Conservation (phyloP, 1,140 invertebrate species). For the Pygmarrhopalites habei region DNA sequence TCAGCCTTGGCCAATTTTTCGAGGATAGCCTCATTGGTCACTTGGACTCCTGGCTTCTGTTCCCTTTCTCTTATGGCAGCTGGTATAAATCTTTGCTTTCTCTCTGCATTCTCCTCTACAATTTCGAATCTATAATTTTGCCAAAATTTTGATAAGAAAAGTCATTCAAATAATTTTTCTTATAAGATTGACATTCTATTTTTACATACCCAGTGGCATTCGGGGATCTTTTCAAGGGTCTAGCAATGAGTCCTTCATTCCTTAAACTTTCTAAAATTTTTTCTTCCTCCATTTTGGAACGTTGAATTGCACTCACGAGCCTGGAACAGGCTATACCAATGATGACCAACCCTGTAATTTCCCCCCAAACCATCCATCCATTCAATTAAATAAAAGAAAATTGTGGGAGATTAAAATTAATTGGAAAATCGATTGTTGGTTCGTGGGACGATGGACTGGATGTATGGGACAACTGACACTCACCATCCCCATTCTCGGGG, state of each 20-base stretch:
- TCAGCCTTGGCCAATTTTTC: conserved; percentile 1
- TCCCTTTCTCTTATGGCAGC: neutral
- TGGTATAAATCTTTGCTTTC: neutral
- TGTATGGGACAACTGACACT: too few relatives aligned
- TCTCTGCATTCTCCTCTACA: neutral
- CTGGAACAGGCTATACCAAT: neutral
- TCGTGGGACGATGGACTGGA: too few relatives aligned
- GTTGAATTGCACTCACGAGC: neutral
- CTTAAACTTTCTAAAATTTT: neutral
- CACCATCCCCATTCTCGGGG: neutral
- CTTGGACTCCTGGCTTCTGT: neutral
- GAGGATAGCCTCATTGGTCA: neutral
- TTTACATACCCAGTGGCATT: neutral
- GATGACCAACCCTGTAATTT: neutral
- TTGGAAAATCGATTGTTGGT: too few relatives aligned
- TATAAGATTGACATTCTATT: too few relatives aligned
- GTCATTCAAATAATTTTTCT: neutral
- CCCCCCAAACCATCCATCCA: neutral
- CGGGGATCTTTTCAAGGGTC: neutral
- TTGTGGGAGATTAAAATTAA: neutral
- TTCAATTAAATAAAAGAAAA: neutral
- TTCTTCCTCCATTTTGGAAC: neutral
- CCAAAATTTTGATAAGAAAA: neutral
- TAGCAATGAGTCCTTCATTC: conserved; percentile 1
- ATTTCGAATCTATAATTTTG: neutral